Evolutionary conservation across 2,888 invertebrate species (phyloP).

Genomic region (Onchidella celtica): DNA sequence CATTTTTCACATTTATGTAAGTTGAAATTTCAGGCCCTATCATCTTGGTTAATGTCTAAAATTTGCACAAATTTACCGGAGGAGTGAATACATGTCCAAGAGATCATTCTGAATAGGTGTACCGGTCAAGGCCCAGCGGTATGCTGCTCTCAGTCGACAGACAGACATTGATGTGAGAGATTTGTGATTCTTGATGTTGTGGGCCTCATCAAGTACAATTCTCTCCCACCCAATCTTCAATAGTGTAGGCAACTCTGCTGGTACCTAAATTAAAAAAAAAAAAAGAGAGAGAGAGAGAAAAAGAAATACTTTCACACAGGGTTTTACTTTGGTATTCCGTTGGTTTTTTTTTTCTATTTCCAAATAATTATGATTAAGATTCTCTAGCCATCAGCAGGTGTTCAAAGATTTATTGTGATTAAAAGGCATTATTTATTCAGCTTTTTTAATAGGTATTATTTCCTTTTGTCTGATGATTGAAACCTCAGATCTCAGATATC

Average conservation of each 20-base stretch:
- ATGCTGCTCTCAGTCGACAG: constrained; percentile 84
- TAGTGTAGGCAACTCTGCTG: constrained; percentile 76
- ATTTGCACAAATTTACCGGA: no score
- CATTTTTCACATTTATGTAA: no score
- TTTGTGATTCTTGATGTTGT: constrained; percentile 93
- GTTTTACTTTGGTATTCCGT: neutral
- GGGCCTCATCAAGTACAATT: constrained; percentile 95
- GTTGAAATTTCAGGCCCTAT: no score
- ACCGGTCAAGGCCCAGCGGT: constrained; percentile 93
- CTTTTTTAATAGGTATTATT: no score
- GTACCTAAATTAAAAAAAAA: neutral
- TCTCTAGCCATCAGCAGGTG: neutral
- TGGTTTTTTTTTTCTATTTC: neutral
- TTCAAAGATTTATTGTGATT: no score
- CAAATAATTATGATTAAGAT: neutral
- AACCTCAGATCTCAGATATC: no score
- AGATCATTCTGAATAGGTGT: constrained; percentile 98
- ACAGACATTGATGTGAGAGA: constrained; percentile 87
- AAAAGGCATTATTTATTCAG: no score
- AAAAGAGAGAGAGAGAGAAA: no score
- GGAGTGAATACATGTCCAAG: constrained; percentile 83
- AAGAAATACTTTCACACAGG: no score
- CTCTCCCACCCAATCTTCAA: constrained; percentile 90
- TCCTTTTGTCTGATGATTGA: no score
- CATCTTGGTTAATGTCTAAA: no score